Percentiles rank a stretch among this genome's conserved stretches.
Conservation (phyloP, 2,113 vertebrate species). For the Vicugna pacos region DNA sequence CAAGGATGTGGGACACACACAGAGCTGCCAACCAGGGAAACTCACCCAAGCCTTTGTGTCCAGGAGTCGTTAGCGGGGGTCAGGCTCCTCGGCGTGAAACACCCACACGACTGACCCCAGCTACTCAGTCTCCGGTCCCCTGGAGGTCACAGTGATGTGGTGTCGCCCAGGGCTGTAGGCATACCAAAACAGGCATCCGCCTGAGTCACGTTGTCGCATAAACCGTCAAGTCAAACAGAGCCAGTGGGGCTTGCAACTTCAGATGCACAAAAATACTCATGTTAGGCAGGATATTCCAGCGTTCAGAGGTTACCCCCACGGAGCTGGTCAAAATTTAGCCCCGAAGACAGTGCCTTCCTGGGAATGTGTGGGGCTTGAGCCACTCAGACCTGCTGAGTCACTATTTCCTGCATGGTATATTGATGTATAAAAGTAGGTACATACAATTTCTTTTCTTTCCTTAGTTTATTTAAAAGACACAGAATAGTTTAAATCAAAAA, state of each 20-base stretch:
- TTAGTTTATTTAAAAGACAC: background rate
- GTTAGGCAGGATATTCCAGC: background rate
- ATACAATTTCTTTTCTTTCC: background rate
- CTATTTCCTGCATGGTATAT: no score
- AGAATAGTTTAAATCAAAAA: background rate
- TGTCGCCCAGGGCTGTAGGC: background rate
- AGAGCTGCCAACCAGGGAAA: background rate
- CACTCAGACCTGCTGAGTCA: no score
- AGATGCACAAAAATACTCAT: no score
- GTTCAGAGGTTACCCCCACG: background rate
- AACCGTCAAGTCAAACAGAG: no score
- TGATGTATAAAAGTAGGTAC: background rate
- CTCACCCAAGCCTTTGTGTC: background rate
- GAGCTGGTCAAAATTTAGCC: background rate
- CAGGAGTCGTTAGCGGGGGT: no score
- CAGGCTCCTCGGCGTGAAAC: background rate
- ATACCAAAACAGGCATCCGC: fast-evolving
- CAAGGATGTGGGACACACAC: background rate
- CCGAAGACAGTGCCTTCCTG: background rate
- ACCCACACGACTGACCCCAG: background rate
- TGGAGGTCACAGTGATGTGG: fast-evolving
- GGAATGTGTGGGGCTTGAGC: background rate
- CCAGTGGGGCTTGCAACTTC: background rate
- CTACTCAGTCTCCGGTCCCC: background rate
- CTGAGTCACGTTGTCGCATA: fast-evolving